phyloP scores from a whole-genome alignment of 2,797 vertebrate species.

The Xenopus petersii region DNA sequence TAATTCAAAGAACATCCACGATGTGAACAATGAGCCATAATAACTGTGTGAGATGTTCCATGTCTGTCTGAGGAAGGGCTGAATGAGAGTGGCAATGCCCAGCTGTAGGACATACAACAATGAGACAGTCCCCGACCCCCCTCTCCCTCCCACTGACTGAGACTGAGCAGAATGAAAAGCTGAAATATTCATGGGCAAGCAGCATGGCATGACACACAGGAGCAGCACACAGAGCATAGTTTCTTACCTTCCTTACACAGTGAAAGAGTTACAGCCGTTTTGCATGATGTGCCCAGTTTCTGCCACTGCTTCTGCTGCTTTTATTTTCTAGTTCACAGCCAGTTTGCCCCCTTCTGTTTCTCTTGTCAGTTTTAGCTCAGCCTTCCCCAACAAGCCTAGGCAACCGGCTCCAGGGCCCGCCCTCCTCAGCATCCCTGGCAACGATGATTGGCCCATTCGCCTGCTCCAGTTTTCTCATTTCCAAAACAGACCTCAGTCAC shows the following conservation, averaged over 20 bases:
- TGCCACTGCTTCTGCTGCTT: slow-evolving; percentile 20
- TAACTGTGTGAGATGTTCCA: no score
- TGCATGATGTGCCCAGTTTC: slow-evolving; percentile 2
- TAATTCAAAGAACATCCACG: no score
- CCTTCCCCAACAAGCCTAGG: slow-evolving; percentile 39
- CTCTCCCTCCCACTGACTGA: background rate
- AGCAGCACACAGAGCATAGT: no score
- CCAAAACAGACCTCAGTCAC: slow-evolving; percentile 19
- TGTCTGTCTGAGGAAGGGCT: no score
- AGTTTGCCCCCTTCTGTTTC: slow-evolving; percentile 23
- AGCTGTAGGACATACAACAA: slow-evolving; percentile 4
- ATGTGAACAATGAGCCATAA: no score
- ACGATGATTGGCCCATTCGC: slow-evolving; percentile 32
- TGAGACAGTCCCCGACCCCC: slow-evolving; percentile 6
- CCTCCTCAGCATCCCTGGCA: slow-evolving; percentile 35
- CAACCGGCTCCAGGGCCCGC: slow-evolving; percentile 29
- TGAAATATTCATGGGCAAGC: background rate
- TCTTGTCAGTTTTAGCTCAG: slow-evolving; percentile 34
- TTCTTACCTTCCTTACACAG: no score
- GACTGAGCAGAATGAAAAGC: background rate
- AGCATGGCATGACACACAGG: background rate
- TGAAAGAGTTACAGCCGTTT: no score
- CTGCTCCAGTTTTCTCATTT: slow-evolving; percentile 5
- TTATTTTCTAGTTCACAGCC: slow-evolving; percentile 13
- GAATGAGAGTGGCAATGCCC: no score